These are phyloP conservation scores for Ameiurus melas DNA, from an alignment of 2,113 vertebrate genomes.

Conservation along the genomic window DNA sequence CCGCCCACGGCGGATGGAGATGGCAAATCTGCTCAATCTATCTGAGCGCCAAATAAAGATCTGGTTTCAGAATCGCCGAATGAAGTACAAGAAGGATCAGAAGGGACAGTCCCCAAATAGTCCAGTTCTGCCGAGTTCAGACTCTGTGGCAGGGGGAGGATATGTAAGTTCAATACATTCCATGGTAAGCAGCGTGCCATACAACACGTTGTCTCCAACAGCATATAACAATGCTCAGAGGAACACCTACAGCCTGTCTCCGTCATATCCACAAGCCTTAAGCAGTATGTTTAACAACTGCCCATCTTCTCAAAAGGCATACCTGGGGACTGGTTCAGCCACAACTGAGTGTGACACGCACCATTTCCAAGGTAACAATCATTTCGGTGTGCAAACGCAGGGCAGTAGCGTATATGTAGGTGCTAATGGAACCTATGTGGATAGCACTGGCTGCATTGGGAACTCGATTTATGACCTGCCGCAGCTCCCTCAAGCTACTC, in stretches of 20 bases:
- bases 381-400: constrained; percentile 94
- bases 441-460: constrained; percentile 87
- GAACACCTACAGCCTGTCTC: constrained; percentile 85
- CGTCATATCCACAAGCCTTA: constrained; percentile 85
- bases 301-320: constrained; percentile 91
- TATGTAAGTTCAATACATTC: constrained; percentile 98
- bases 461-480: constrained; percentile 91
- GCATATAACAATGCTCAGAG: constrained; percentile 91
- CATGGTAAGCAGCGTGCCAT: constrained; percentile 92
- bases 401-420: constrained; percentile 94
- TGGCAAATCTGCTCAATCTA: constrained; percentile 97
- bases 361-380: constrained; percentile 87
- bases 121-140: constrained; percentile 80
- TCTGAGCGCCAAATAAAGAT: constrained; percentile 99
- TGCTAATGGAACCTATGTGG: constrained; percentile 85
- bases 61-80: constrained; percentile 99
- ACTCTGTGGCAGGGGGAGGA: constrained; percentile 77
- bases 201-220: constrained; percentile 90
- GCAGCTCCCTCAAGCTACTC: constrained; percentile 87
- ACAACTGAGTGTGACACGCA: constrained; percentile 92
- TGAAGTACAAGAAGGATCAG: constrained; percentile 99
- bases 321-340: constrained; percentile 82
- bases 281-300: constrained; percentile 72
- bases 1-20: constrained; percentile 92
- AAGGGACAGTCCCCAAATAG: constrained; percentile 95